Evolutionary conservation across 2,797 vertebrate species (phyloP).

Genomic region (Molossus molossus): DNA sequence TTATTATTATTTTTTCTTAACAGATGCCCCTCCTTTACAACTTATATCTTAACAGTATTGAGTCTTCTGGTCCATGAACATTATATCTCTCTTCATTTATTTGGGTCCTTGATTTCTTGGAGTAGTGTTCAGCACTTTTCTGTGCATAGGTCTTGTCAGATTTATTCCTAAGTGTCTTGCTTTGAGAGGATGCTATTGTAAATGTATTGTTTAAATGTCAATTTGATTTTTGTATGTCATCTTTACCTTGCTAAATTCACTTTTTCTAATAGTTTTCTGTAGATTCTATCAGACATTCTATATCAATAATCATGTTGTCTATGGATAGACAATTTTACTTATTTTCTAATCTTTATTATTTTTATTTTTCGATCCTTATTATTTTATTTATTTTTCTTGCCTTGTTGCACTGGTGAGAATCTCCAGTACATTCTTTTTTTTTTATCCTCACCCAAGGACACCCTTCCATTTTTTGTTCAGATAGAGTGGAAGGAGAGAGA

Average conservation of each 20-base stretch:
- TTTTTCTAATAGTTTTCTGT: conserved; percentile 3
- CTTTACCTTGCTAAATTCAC: neutral
- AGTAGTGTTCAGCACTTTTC: neutral
- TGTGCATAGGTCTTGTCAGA: neutral
- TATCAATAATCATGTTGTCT: neutral
- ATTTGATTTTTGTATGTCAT: neutral
- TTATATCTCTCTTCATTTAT: conserved; percentile 33
- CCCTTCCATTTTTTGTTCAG: too few species aligned
- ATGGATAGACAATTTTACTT: neutral
- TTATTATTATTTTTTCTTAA: too few species aligned
- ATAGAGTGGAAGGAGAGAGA: too few species aligned
- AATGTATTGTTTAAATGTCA: neutral
- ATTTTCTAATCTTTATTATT: neutral
- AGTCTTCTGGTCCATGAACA: neutral
- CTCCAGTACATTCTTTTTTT: neutral
- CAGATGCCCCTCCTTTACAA: too few species aligned
- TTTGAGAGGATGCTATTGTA: neutral
- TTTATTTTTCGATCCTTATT: too few species aligned
- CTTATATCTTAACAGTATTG: too few species aligned
- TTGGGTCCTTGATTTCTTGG: conserved; percentile 1
- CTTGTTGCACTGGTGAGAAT: neutral
- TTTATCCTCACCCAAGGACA: too few species aligned
- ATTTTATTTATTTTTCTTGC: neutral
- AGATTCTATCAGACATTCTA: neutral
- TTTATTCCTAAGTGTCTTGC: neutral